A percentile compares a stretch with the other conserved stretches of the same genome.
phyloP scores from a whole-genome alignment of 2,113 vertebrate genomes.

The Mesitornis unicolor region DNA sequence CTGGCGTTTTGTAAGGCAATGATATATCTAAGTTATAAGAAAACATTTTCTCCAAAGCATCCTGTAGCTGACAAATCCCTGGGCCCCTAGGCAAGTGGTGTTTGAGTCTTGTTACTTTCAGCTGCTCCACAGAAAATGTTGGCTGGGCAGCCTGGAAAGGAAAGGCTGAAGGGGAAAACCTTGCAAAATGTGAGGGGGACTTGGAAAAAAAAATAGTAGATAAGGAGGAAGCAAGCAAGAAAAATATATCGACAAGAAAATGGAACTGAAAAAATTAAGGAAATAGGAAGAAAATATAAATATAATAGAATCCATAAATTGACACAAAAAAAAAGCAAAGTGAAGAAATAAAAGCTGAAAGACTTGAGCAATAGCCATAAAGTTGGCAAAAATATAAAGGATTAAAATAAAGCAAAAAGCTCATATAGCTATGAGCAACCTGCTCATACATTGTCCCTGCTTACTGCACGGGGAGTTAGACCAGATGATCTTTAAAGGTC shows the following conservation, averaged over 20 bases:
- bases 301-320: neutral
- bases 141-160: neutral
- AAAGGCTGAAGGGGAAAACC: neutral
- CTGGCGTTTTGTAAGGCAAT: constrained; percentile 48
- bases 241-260: neutral
- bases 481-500: no score
- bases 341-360: neutral
- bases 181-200: neutral
- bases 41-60: constrained; percentile 48
- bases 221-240: neutral
- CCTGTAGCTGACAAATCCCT: constrained; percentile 49
- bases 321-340: neutral
- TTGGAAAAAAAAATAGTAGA: neutral
- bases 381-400: neutral
- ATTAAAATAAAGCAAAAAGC: neutral
- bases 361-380: neutral
- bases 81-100: neutral
- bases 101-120: constrained; percentile 24
- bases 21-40: constrained; percentile 50
- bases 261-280: neutral
- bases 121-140: neutral
- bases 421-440: neutral
- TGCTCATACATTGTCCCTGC: no score
- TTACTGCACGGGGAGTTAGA: no score
- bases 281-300: neutral